Percentiles rank a stretch among this genome's conserved stretches.
phyloP scores from a whole-genome alignment of 2,113 vertebrate genomes.

The Ia io region DNA sequence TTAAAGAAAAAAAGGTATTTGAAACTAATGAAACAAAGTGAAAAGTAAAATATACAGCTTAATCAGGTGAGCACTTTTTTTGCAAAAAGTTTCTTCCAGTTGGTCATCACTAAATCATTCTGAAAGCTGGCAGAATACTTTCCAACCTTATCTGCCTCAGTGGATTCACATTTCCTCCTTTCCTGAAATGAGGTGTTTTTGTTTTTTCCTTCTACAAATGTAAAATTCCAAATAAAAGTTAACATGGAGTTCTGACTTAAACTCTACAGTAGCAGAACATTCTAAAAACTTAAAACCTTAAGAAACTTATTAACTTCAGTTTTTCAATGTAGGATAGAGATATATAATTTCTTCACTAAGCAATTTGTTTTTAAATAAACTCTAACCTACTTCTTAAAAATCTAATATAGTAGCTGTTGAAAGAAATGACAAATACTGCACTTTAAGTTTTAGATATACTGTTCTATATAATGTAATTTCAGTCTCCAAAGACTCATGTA shows the following conservation, averaged over 20 bases:
- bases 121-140: neutral
- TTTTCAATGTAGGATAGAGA: conserved; percentile 30
- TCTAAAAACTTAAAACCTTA: conserved; percentile 10
- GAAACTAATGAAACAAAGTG: neutral
- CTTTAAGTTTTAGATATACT: conserved; percentile 63
- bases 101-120: neutral
- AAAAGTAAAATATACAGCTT: neutral
- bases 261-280: neutral
- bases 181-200: neutral
- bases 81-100: neutral
- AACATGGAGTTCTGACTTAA: neutral
- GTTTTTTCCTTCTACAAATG: neutral
- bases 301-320: neutral
- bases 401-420: conserved; percentile 17
- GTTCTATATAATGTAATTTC: conserved; percentile 54
- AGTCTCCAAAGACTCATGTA: conserved; percentile 44
- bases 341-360: conserved; percentile 1
- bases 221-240: conserved; percentile 22
- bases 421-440: conserved; percentile 41
- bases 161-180: conserved; percentile 31
- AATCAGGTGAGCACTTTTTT: neutral
- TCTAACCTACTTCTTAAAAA: conserved; percentile 40
- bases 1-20: neutral
- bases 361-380: conserved; percentile 51
- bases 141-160: neutral